phyloP scores from a whole-genome alignment of 2,113 vertebrate genomes.

The Oryzias javanicus region DNA sequence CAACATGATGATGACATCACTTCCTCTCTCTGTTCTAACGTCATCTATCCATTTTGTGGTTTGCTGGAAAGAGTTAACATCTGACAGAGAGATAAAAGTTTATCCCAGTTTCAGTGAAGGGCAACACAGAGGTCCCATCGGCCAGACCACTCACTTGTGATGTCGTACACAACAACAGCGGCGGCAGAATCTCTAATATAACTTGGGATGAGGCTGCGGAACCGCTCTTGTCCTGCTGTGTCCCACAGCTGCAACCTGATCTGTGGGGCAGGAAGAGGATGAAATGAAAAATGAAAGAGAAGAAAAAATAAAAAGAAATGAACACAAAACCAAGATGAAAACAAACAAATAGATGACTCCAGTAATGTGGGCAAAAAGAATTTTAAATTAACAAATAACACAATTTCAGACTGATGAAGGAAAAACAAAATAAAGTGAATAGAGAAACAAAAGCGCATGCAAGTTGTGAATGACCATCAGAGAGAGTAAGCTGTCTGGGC shows the following conservation, averaged over 20 bases:
- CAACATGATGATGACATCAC: slow-evolving; percentile 98
- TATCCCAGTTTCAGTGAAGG: slow-evolving; percentile 13
- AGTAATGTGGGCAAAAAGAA: slow-evolving; percentile 35
- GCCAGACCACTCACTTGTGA: slow-evolving; percentile 91
- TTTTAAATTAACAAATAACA: slow-evolving; percentile 26
- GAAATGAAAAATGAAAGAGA: slow-evolving; percentile 63
- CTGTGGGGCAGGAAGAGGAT: slow-evolving; percentile 71
- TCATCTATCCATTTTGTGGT: slow-evolving; percentile 99
- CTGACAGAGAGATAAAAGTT: slow-evolving; percentile 60
- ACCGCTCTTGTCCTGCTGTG: slow-evolving; percentile 97
- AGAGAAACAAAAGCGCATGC: slow-evolving; percentile 44
- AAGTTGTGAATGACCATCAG: slow-evolving; percentile 48
- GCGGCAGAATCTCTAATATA: slow-evolving; percentile 99
- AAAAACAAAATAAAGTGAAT: slow-evolving; percentile 8
- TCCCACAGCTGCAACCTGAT: slow-evolving; percentile 99
- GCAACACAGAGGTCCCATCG: neutral
- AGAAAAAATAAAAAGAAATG: slow-evolving; percentile 47
- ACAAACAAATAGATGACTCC: slow-evolving; percentile 63
- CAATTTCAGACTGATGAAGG: slow-evolving; percentile 33
- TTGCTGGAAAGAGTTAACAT: slow-evolving; percentile 99
- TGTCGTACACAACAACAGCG: slow-evolving; percentile 98
- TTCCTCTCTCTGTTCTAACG: slow-evolving; percentile 96
- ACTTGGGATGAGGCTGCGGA: slow-evolving; percentile 99
- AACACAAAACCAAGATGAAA: slow-evolving; percentile 53
- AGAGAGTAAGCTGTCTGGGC: slow-evolving; percentile 50